Conservation (phyloP, 2,113 vertebrate species). For the Colinus virginianus region DNA sequence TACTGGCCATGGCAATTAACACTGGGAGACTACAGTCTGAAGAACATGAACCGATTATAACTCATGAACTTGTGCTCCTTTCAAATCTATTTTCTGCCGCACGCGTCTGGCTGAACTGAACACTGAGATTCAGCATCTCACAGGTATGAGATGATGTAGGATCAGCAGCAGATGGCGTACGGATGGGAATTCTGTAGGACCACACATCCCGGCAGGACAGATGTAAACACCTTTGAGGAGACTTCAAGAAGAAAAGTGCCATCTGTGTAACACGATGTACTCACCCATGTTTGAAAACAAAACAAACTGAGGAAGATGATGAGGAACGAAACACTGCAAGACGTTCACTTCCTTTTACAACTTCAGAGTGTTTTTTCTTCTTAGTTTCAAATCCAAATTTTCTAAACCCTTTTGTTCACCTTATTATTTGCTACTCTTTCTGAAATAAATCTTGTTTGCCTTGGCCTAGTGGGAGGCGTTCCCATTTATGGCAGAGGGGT, state of each 20-base stretch:
- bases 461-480: too few species aligned
- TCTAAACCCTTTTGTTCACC: background rate
- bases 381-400: background rate
- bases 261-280: background rate
- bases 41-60: background rate
- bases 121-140: background rate
- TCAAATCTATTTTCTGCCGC: background rate
- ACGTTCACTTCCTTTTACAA: background rate
- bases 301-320: background rate
- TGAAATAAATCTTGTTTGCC: background rate
- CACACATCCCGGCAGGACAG: background rate
- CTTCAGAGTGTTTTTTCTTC: background rate
- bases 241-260: background rate
- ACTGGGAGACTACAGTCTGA: background rate
- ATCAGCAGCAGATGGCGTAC: background rate
- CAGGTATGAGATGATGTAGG: background rate
- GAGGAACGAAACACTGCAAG: background rate
- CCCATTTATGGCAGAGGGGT: too few species aligned
- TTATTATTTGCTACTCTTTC: constrained; percentile 1
- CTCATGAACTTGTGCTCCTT: background rate
- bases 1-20: background rate
- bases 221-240: background rate
- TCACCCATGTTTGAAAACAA: background rate
- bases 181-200: background rate
- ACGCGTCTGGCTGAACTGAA: fast-evolving